phyloP scores from a whole-genome alignment of 2,113 vertebrate species.

The Microtus pennsylvanicus region DNA sequence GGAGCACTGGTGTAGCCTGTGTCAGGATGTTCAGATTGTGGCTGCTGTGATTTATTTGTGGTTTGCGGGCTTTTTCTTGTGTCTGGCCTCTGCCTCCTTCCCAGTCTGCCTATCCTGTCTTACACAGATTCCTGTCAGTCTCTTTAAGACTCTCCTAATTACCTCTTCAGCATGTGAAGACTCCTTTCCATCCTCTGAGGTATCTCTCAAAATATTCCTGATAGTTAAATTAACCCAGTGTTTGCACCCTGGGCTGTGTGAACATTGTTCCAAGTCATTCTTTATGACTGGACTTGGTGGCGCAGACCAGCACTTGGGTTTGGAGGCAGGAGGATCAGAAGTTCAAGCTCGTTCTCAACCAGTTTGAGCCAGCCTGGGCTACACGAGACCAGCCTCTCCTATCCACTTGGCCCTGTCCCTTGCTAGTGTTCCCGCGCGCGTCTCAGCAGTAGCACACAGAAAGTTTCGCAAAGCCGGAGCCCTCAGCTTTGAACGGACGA shows the following conservation, averaged over 20 bases:
- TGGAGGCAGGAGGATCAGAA: neutral
- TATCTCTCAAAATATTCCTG: neutral
- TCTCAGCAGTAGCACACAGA: neutral
- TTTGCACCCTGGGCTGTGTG: too few relatives aligned
- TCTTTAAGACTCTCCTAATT: neutral
- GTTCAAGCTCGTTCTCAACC: neutral
- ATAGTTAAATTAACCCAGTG: neutral
- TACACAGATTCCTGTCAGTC: too few relatives aligned
- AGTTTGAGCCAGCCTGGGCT: neutral
- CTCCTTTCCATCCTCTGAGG: neutral
- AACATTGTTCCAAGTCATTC: neutral
- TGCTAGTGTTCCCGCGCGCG: rapidly evolving
- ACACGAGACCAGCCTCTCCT: neutral
- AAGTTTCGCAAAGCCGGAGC: rapidly evolving
- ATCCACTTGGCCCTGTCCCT: too few relatives aligned
- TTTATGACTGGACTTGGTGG: neutral
- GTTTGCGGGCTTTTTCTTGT: too few relatives aligned
- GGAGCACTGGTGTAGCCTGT: too few relatives aligned
- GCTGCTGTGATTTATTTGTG: neutral
- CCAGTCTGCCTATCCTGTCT: neutral
- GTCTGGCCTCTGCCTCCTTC: neutral
- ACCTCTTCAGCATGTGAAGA: neutral
- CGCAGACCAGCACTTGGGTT: too few relatives aligned
- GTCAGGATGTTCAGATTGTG: neutral
- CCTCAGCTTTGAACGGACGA: neutral